Conservation (phyloP, 2,888 invertebrate species). For the Limnephilus marmoratus region DNA sequence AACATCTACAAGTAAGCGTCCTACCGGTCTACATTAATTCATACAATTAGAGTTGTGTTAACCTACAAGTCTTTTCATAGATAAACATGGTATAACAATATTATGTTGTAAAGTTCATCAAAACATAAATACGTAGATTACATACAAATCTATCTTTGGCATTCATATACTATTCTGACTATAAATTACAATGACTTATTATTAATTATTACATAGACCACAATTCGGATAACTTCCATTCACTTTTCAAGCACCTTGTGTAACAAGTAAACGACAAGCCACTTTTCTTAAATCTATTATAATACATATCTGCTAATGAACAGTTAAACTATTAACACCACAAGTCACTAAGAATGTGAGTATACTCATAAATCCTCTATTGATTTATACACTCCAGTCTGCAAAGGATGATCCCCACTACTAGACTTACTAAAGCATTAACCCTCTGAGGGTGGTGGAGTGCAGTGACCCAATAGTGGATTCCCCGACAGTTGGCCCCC, state of each 20-base stretch:
- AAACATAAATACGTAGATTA: not conserved
- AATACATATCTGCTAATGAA: not conserved
- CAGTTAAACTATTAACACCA: not conserved
- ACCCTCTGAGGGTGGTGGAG: not conserved
- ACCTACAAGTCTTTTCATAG: conserved; percentile 26
- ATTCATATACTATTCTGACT: not conserved
- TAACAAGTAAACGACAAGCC: not conserved
- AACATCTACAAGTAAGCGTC: not conserved
- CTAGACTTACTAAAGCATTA: not conserved
- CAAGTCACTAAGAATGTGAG: not conserved
- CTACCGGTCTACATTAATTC: not conserved
- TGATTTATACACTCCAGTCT: not conserved
- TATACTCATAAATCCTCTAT: not conserved
- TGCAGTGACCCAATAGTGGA: no score
- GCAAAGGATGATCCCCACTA: not conserved
- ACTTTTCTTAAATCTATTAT: not conserved
- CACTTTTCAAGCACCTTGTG: not conserved
- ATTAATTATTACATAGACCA: not conserved
- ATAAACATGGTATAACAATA: conserved; percentile 18
- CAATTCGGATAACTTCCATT: not conserved
- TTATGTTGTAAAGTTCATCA: conserved; percentile 5
- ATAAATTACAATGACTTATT: not conserved
- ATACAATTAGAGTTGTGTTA: not conserved
- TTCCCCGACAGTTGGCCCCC: no score
- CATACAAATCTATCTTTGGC: not conserved